phyloP scores from a whole-genome alignment of 64 coral and sea anemone species.

The Orbicella faveolata region DNA sequence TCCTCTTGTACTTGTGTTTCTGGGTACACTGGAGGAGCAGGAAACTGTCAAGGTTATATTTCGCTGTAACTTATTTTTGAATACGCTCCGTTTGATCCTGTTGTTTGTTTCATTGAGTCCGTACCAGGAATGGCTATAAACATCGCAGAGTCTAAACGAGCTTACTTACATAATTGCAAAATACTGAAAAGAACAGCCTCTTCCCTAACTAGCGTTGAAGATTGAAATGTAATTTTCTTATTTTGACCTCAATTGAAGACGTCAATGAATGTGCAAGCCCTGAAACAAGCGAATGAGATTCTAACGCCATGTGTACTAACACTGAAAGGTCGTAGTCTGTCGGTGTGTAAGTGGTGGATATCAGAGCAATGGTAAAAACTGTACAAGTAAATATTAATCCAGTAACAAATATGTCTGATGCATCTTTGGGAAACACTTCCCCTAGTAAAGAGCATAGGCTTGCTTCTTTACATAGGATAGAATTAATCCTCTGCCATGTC shows the following conservation, averaged over 20 bases:
- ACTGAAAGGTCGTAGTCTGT: slow-evolving; percentile 50
- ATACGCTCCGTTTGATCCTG: neutral
- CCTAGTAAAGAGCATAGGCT: neutral
- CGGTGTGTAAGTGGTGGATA: slow-evolving; percentile 52
- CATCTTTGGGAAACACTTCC: neutral
- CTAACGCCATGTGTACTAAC: slow-evolving; percentile 50
- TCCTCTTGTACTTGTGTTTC: neutral
- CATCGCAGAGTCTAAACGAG: too few species aligned
- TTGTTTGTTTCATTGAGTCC: neutral
- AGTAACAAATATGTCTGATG: neutral
- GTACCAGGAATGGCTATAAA: too few species aligned
- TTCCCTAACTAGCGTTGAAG: neutral
- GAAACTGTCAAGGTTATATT: slow-evolving; percentile 17
- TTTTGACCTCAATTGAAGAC: slow-evolving; percentile 34
- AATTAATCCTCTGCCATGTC: too few species aligned
- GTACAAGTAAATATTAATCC: slow-evolving; percentile 21
- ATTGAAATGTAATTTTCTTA: neutral
- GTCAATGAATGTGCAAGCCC: slow-evolving; percentile 56
- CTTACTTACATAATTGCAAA: too few species aligned
- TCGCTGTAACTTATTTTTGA: neutral
- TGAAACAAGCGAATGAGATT: slow-evolving; percentile 16
- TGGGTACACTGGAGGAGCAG: slow-evolving; percentile 14
- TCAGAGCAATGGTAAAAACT: slow-evolving; percentile 47
- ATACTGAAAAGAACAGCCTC: too few species aligned
- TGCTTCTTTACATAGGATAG: too few species aligned